Conservation (phyloP, 2,113 vertebrate species). For the Nymphicus hollandicus region DNA sequence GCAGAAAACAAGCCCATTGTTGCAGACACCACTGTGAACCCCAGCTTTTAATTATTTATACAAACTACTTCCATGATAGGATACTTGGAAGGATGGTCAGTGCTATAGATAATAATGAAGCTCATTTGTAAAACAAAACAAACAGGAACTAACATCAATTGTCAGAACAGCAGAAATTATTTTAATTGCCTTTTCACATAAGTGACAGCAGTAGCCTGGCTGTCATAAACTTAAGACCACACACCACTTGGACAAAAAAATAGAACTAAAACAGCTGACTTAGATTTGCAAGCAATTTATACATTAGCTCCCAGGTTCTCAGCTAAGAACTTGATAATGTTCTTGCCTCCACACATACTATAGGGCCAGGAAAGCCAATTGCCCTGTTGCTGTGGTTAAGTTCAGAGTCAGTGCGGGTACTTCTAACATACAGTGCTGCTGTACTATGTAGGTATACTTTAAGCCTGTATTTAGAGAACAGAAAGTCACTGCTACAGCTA, state of each 20-base stretch:
- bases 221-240: background rate
- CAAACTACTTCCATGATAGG: conserved; percentile 26
- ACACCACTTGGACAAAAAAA: background rate
- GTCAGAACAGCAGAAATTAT: conserved; percentile 29
- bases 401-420: background rate
- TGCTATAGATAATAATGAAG: conserved; percentile 1
- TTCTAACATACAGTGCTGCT: background rate
- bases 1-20: conserved; percentile 66
- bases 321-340: background rate
- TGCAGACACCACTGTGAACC: conserved; percentile 48
- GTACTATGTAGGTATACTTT: too few relatives aligned
- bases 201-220: background rate
- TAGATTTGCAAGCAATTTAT: background rate
- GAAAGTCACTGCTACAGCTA: background rate
- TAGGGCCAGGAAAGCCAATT: background rate
- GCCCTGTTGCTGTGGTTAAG: too few relatives aligned
- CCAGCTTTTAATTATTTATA: conserved; percentile 71
- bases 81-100: conserved; percentile 32
- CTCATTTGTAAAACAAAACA: conserved; percentile 24
- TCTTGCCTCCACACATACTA: background rate
- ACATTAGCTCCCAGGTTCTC: background rate
- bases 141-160: background rate
- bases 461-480: background rate
- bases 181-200: conserved; percentile 22
- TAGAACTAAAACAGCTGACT: background rate